Percentiles rank a stretch among this genome's conserved stretches.
Conservation (phyloP, 1,140 invertebrate genomes). For the Colletes latitarsis region DNA sequence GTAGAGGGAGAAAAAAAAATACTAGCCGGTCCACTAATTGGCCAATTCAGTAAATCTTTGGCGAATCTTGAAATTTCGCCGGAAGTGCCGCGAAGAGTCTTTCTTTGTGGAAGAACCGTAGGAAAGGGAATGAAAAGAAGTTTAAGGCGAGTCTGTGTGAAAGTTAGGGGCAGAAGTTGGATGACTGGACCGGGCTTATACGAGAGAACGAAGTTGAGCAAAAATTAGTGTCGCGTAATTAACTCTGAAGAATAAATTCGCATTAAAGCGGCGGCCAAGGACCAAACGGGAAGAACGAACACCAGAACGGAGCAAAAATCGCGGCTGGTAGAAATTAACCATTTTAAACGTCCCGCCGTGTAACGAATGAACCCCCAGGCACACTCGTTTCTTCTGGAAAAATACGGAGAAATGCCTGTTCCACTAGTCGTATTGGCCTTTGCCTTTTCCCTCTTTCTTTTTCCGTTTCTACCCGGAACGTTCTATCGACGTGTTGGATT, state of each 20-base stretch:
- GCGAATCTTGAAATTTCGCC: conserved; percentile 55
- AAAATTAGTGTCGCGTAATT: conserved; percentile 80
- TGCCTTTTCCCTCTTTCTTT: background rate
- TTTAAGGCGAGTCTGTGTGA: conserved; percentile 55
- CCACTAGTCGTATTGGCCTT: background rate
- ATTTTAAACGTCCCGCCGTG: conserved; percentile 68
- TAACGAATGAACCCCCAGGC: conserved; percentile 74
- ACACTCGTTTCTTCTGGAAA: conserved; percentile 56
- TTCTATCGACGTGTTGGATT: background rate
- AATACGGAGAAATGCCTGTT: conserved; percentile 16
- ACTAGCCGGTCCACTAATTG: conserved; percentile 47
- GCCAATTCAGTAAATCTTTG: conserved; percentile 51
- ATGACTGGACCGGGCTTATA: conserved; percentile 65
- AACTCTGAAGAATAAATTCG: conserved; percentile 77
- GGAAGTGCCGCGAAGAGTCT: conserved; percentile 30
- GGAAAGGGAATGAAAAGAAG: conserved; percentile 27
- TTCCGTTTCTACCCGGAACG: background rate
- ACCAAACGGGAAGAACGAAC: conserved; percentile 50
- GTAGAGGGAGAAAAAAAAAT: conserved; percentile 17
- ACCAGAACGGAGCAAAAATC: conserved; percentile 63
- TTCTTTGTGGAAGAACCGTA: background rate
- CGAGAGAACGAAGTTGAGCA: conserved; percentile 72
- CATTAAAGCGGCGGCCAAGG: conserved; percentile 68
- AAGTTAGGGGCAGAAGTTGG: conserved; percentile 64
- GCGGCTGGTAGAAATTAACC: conserved; percentile 75